Percentiles rank a stretch among this genome's conserved stretches.
Conservation (phyloP, 2,888 invertebrate genomes). For the Amiota minor region DNA sequence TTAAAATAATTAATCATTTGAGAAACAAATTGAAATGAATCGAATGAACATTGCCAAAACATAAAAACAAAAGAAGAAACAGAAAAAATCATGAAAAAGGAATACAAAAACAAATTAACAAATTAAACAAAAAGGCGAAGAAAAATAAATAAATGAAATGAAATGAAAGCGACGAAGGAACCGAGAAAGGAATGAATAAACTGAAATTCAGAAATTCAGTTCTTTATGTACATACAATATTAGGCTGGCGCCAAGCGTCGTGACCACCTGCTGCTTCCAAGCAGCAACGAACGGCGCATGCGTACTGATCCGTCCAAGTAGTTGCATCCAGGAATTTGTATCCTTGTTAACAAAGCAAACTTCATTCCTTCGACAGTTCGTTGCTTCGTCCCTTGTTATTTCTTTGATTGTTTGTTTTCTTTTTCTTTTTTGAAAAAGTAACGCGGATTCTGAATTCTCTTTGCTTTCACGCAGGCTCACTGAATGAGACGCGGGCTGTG, state of each 20-base stretch:
- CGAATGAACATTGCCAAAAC: conserved; percentile 60
- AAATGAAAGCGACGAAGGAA: conserved; percentile 8
- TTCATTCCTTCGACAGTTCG: conserved; percentile 28
- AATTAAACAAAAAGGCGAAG: conserved; percentile 31
- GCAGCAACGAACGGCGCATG: conserved; percentile 12
- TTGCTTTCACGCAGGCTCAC: conserved; percentile 42
- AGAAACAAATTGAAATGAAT: conserved; percentile 39
- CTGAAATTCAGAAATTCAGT: not conserved
- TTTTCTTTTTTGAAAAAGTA: not conserved
- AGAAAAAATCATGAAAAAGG: conserved; percentile 33
- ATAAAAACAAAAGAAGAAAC: conserved; percentile 27
- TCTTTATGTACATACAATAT: conserved; percentile 18
- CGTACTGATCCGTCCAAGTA: conserved; percentile 13
- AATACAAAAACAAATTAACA: conserved; percentile 28
- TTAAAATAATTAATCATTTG: conserved; percentile 64
- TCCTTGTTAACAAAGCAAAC: conserved; percentile 68
- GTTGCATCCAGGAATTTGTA: conserved; percentile 38
- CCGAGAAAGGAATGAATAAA: not conserved
- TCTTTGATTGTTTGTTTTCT: conserved; percentile 14
- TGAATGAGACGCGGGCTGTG: not conserved
- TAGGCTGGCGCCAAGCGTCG: conserved; percentile 66
- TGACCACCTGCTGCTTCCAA: conserved; percentile 66
- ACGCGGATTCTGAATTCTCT: conserved; percentile 10
- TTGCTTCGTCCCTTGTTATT: not conserved
- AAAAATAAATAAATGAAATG: conserved; percentile 17